Base-by-base conservation (phyloP, 2,113 vertebrate species). In the Sinocyclocheilus grahami region DNA sequence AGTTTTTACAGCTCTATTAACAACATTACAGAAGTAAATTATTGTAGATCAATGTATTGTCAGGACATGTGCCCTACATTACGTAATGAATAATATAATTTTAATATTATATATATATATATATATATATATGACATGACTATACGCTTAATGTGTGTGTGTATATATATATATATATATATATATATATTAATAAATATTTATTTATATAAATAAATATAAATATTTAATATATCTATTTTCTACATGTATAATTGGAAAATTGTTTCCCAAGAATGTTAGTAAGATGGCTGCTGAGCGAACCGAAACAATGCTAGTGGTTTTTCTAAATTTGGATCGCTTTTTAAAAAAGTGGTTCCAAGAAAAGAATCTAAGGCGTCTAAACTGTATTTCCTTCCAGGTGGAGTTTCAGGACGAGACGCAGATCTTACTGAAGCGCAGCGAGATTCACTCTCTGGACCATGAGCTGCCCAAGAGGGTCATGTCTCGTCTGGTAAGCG, bases 391-490 rank as follows among this genome's bases (percentile, higher is more conserved):
- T 30, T 14, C 18, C 48, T 37, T 65, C 18, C n/a, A n/a, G n/a
- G n/a, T n/a, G n/a, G n/a, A n/a, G n/a, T n/a, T 99, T 92, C 97
- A 97, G 62, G 97, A 99, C 2, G 95, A 95, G 72, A 96, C 95
- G 51, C 98, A 99, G 92, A 91, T 97, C 13, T 95, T 96, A 48
- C 95, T 99, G 3, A 99, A n/a, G n/a, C n/a, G n/a, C n/a, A n/a
- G n/a, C n/a, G n/a, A n/a, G n/a, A n/a, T n/a, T n/a, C n/a, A n/a
- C n/a, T n/a, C n/a, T n/a, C n/a, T n/a, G n/a, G n/a, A n/a, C n/a
- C n/a, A n/a, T n/a, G n/a, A n/a, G n/a, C n/a, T n/a, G n/a, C n/a
- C n/a, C n/a, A n/a, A n/a, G n/a, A n/a, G n/a, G n/a, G n/a, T n/a
- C n/a, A n/a, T n/a, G n/a, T n/a, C n/a, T n/a, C n/a, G n/a, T n/a